A percentile compares a stretch with the other conserved stretches of the same genome.
phyloP scores from a whole-genome alignment of 2,113 vertebrate genomes.

The Carassius gibelio region DNA sequence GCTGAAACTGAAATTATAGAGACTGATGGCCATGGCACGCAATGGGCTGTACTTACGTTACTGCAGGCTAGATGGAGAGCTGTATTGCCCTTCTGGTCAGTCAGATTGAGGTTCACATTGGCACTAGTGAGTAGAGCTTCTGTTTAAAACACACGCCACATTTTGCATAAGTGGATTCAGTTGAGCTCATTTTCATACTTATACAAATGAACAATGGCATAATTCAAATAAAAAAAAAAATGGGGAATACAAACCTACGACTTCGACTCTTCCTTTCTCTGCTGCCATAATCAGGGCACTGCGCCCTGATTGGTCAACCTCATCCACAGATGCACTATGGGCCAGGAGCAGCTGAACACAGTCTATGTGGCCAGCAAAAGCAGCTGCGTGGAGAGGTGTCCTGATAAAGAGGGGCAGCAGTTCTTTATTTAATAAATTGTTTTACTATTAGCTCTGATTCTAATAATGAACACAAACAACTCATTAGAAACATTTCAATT shows the following conservation, averaged over 20 bases:
- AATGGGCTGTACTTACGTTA: conserved; percentile 79
- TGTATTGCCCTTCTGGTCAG: conserved; percentile 87
- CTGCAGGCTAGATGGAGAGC: conserved; percentile 91
- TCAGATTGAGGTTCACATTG: conserved; percentile 80
- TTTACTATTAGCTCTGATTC: too few relatives aligned
- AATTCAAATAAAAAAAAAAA: background rate
- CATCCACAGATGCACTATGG: conserved; percentile 83
- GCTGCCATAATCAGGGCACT: conserved; percentile 91
- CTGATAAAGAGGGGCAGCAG: conserved; percentile 59
- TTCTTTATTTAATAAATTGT: background rate
- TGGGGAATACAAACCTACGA: conserved; percentile 76
- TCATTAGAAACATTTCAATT: background rate
- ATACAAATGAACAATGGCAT: background rate
- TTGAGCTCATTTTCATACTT: background rate
- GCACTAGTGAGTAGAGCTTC: conserved; percentile 85
- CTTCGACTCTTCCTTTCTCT: conserved; percentile 78
- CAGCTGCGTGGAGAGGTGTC: conserved; percentile 92
- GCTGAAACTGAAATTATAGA: background rate
- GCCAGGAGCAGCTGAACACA: conserved; percentile 91
- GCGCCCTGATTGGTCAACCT: conserved; percentile 79
- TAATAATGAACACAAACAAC: too few relatives aligned
- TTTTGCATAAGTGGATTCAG: background rate
- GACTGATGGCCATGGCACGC: conserved; percentile 14
- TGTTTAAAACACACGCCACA: conserved; percentile 61
- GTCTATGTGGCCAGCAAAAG: conserved; percentile 86